These are phyloP conservation scores for Gryllus bimaculatus DNA, from an alignment of 1,140 invertebrate genomes.

Conservation along the genomic window DNA sequence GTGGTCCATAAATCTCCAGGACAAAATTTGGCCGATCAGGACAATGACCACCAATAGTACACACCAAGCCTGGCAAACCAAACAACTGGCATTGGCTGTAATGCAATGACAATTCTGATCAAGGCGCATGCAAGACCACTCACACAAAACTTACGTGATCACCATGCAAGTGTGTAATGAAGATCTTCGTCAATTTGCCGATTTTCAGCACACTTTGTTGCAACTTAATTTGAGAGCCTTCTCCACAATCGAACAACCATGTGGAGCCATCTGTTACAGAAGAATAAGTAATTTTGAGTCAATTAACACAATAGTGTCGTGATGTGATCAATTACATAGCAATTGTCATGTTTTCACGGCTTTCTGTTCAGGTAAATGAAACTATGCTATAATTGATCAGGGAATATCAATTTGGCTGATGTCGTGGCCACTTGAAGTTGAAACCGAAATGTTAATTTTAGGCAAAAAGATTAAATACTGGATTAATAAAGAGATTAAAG, in stretches of 20 bases:
- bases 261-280: constrained; percentile 32
- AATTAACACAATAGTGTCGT: too few relatives aligned
- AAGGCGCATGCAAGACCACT: not conserved
- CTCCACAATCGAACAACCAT: constrained; percentile 44
- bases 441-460: too few relatives aligned
- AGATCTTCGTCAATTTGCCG: constrained; percentile 39
- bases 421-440: too few relatives aligned
- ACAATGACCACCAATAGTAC: constrained; percentile 31
- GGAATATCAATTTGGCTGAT: too few relatives aligned
- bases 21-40: constrained; percentile 25
- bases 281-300: not conserved
- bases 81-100: constrained; percentile 30
- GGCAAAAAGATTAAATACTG: too few relatives aligned
- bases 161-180: constrained; percentile 44
- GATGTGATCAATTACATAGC: too few relatives aligned
- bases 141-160: constrained; percentile 33
- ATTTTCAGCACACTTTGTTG: constrained; percentile 34
- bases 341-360: too few relatives aligned
- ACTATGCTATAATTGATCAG: too few relatives aligned
- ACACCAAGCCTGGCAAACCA: constrained; percentile 40
- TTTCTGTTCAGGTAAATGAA: too few relatives aligned
- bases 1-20: constrained; percentile 37
- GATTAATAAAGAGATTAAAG: too few relatives aligned
- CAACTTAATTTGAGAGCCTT: constrained; percentile 41
- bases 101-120: not conserved